Evolutionary conservation across 2,797 vertebrate genomes (phyloP).

Genomic region (Fistularia commersonii): DNA sequence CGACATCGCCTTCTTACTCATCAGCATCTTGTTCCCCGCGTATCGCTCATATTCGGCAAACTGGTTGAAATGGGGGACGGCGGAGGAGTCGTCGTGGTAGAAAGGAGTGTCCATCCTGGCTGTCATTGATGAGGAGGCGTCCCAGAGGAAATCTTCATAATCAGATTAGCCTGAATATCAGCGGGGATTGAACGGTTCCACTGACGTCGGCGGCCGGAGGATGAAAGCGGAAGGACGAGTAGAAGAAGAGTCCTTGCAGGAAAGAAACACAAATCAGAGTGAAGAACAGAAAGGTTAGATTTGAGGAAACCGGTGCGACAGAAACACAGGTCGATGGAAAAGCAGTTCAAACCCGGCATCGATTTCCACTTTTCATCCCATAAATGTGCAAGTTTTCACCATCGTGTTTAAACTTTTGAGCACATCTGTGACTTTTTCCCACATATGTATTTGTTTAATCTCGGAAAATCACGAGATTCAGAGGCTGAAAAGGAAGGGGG

Average conservation of each 20-base stretch:
- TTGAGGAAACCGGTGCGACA: background rate
- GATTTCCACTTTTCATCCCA: no score
- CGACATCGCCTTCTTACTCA: conserved; percentile 70
- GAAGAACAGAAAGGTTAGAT: conserved; percentile 4
- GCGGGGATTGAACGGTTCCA: conserved; percentile 48
- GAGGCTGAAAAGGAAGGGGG: no score
- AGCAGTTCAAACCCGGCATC: no score
- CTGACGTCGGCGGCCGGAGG: conserved; percentile 37
- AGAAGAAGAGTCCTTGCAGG: conserved; percentile 14
- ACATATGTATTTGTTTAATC: no score
- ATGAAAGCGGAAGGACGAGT: conserved; percentile 14
- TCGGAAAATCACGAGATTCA: no score
- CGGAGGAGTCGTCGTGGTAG: conserved; percentile 73
- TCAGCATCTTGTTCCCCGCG: conserved; percentile 68
- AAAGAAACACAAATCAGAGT: conserved; percentile 14
- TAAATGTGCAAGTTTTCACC: no score
- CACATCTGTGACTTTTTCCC: no score
- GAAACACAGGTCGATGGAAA: background rate
- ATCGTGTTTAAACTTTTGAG: no score
- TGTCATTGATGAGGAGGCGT: conserved; percentile 50
- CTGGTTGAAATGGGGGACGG: conserved; percentile 59
- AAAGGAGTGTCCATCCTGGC: conserved; percentile 76
- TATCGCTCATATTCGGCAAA: conserved; percentile 72
- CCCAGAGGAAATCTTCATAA: conserved; percentile 66
- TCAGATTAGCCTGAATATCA: conserved; percentile 62